Base-by-base conservation (phyloP, 1,140 invertebrate species). In the Archivesica marissinica region DNA sequence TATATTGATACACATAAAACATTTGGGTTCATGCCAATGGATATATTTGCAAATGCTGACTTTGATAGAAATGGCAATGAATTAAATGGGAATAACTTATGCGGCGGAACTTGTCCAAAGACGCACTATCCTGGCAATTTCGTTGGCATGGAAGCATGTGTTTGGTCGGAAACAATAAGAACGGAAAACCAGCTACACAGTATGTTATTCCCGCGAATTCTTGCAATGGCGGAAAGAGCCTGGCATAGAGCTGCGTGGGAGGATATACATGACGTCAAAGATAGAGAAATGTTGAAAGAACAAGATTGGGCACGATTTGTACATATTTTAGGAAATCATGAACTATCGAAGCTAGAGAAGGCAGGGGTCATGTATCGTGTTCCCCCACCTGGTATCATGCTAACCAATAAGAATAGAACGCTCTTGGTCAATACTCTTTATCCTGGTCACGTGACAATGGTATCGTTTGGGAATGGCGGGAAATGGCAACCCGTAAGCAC, bases 161-260 rank as follows among this genome's bases (percentile, higher is more conserved):
- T 91, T 9, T 93, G 91, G 91, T 76, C 72, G 11, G 91, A 93
- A 75, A 91, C 90, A 4, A 76, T 90, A 20, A 78, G 91, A n/a
- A 90, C 82, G 1, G 47, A 64, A 20, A 88, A 91, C 15, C 75
- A 90, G 11, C 80, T 91, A 11, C 77, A 89, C 20, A 86, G 87
- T 39, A 92, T 92, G 90, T 28, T 91, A 11, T 93, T 90, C 52
- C 92, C 92, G 0, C 83, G 92, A 54, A 20, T 93, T 15, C 61
- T 93, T 13, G 90, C 92, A 64, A 11, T 93, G 30, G 92, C 92
- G 4, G 92, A 93, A 76, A 85, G 92, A 20, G 83, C 91, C 2
- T 93, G 93, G 93, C 91, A 93, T 78, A 56, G 90, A 68, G 91
- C 92, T 30, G 11, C 75, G 23, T 93, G 92, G 93, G 92, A 93